phyloP scores from a whole-genome alignment of 92 coral and sea anemone species.

The Plumapathes pennacea region DNA sequence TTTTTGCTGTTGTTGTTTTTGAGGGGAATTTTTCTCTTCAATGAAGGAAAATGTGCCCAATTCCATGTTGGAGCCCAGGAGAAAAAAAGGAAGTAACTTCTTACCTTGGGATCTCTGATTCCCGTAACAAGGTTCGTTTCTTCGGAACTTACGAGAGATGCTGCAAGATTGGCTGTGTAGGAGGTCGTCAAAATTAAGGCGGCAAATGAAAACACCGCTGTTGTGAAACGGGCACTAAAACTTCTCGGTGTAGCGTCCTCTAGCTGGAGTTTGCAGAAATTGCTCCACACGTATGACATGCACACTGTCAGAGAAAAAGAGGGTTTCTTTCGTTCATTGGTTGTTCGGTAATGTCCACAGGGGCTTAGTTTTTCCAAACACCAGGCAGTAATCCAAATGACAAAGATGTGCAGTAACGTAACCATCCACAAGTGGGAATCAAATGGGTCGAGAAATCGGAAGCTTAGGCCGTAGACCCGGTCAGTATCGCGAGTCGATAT shows the following conservation, averaged over 20 bases:
- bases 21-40: no score
- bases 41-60: no score
- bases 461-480: constrained; percentile 18
- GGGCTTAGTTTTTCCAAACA: constrained; percentile 50
- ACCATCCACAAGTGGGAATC: constrained; percentile 51
- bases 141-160: constrained; percentile 51
- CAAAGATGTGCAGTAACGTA: constrained; percentile 23
- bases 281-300: constrained; percentile 71
- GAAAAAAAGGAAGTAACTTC: not conserved
- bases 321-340: constrained; percentile 2
- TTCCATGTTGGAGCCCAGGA: constrained; percentile 30
- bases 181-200: constrained; percentile 51
- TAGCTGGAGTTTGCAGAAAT: constrained; percentile 65
- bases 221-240: constrained; percentile 55
- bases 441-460: constrained; percentile 64
- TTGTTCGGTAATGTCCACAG: constrained; percentile 33
- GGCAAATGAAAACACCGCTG: constrained; percentile 63
- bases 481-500: constrained; percentile 16
- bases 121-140: constrained; percentile 34
- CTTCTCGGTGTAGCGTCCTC: constrained; percentile 61
- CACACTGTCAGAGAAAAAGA: constrained; percentile 49
- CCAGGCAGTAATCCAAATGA: constrained; percentile 51
- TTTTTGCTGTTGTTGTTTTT: no score
- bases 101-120: constrained; percentile 64
- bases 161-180: constrained; percentile 75